Evolutionary conservation across 2,888 invertebrate genomes (phyloP), one percentile per base, ranked within the genome.

Genomic region (Lasioglossum leucozonium): DNA sequence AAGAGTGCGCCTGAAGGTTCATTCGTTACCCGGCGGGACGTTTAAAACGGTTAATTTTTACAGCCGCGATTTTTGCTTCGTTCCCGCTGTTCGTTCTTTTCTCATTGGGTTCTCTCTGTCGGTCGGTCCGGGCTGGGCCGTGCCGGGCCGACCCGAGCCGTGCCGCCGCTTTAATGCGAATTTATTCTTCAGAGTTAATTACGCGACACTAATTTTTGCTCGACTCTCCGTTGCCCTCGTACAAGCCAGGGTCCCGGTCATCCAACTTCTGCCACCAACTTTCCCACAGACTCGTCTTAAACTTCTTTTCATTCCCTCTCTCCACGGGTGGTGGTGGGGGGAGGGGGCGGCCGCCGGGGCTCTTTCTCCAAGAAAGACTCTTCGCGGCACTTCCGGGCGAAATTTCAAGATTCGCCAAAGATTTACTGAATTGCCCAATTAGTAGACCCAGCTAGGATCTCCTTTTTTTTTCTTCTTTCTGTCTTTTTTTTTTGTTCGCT

Each of bases 181-280:
- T 94, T 94, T 94, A 94, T 94, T 93, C 92, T 90, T 89, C 89
- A 79, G 90, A 94, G 93, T 94, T 94, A 94, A 94, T 94, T 93
- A 94, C 93, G 93, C 93, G 94, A 94, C 94, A 93, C 93, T 94
- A 94, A 94, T 94, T 94, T 93, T 92, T 92, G 90, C 86, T 92
- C 92, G 93, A 94, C 93, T 94, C 93, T 94, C 92, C 87, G 88
- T 90, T 87, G n/a, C 91, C 83, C 86, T 87, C 78, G 84, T 82
- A 79, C 77, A 90, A 88, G 77, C 72, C 75, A 62, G 72, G 40
- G 40, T 76, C 74, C 79, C 72, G 81, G 84, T 81, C 85, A 72
- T 86, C 84, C 84, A 87, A 87, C 89, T 90, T 90, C 84, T 80
- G 80, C 77, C 62, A 30, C 77, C 65, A 82, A 81, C 85, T 86